Percentiles rank a stretch among this genome's conserved stretches.
Conservation (phyloP, 2,113 vertebrate species). For the Mormyrus iriodes region DNA sequence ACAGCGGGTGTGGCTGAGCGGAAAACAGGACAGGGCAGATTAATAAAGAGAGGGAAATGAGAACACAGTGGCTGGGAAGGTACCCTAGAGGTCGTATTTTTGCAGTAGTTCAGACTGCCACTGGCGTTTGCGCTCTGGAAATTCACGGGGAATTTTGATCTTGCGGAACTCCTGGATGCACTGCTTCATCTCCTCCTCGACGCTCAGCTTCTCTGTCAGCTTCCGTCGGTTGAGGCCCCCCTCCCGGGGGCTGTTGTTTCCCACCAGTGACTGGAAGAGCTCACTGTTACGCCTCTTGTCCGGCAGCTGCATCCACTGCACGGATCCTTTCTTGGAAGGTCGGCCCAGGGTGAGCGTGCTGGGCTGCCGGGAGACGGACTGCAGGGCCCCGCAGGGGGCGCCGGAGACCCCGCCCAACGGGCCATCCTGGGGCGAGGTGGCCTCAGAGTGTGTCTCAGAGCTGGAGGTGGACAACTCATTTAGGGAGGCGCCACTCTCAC, state of each 20-base stretch:
- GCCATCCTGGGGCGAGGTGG: conserved; percentile 72
- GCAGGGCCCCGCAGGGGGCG: conserved; percentile 49
- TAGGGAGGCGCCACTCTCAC: conserved; percentile 80
- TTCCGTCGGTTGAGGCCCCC: conserved; percentile 78
- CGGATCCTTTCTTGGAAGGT: conserved; percentile 69
- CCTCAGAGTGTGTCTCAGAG: conserved; percentile 80
- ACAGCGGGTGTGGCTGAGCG: neutral
- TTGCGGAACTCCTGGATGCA: conserved; percentile 83
- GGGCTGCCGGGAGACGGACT: conserved; percentile 65
- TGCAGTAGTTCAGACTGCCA: conserved; percentile 84
- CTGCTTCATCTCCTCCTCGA: conserved; percentile 84
- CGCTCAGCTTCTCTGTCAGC: conserved; percentile 73
- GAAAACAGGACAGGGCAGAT: neutral
- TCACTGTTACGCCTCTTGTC: conserved; percentile 85
- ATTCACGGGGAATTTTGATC: conserved; percentile 79
- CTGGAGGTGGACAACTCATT: conserved; percentile 81
- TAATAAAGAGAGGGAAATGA: neutral
- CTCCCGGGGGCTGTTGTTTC: conserved; percentile 53
- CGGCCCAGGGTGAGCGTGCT: conserved; percentile 78
- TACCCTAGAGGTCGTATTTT: conserved; percentile 74
- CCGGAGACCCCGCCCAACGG: conserved; percentile 35
- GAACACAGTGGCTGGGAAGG: neutral
- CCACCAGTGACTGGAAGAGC: conserved; percentile 83
- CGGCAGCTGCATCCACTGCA: conserved; percentile 74
- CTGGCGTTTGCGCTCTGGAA: conserved; percentile 77